Base-by-base conservation (phyloP, 2,797 vertebrate species). In the Dermochelys coriacea region DNA sequence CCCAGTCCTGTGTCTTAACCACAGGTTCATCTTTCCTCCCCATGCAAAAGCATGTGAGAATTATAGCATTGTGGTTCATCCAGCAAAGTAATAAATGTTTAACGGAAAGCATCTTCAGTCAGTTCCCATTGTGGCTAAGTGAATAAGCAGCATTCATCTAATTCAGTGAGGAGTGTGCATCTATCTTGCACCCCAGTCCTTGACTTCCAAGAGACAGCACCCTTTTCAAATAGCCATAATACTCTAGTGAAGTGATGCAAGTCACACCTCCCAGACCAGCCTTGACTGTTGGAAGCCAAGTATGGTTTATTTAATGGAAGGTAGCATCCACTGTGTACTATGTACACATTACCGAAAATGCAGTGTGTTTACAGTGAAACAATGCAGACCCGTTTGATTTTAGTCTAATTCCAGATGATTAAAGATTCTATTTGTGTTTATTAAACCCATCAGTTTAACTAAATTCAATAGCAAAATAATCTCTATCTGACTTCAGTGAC, bases 391-490 rank as follows among this genome's bases (percentile, higher is more conserved):
- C 84, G 95, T 86, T 29, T 79, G 31, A 29, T 68, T 21, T 87
- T 94, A 85, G 16, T n/a, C 61, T n/a, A 37, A 84, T 4, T 37
- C 59, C 12, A 85, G 75, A 45, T 81, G 89, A 75, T 27, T 61
- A 74, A 91, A 34, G 0, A 5, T 54, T 95, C 68, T 87, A 61
- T 83, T 81, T 21, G 47, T 6, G 77, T 41, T 59, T 51, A 84
- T 86, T 51, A 82, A 57, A 4, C 61, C 61, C 61, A 68, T 68
- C n/a, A 37, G 34, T 68, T 68, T 79, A 41, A 82, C 64, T 82
- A 87, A 87, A 45, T 82, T 87, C 6, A 78, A 34, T 55, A 80
- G 54, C 84, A 93, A 88, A 91, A 80, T 89, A 59, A n/a, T n/a
- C 8, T 74, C 19, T 29, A 84, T 45, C 15, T 68, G 34, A 68